phyloP scores from a whole-genome alignment of 2,888 invertebrate genomes.

The Folsomia candida region DNA sequence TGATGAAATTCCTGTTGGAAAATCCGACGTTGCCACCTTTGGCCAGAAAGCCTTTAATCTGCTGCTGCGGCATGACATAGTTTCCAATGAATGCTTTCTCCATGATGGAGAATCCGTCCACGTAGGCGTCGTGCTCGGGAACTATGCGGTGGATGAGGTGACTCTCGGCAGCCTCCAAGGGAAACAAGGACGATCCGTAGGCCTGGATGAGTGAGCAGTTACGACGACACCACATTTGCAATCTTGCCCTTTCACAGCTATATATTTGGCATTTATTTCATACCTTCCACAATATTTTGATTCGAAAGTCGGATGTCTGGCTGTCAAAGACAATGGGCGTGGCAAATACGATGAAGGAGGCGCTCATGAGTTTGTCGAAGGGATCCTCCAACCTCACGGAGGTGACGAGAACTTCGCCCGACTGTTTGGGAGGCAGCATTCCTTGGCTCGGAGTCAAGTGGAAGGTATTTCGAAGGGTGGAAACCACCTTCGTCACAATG shows the following conservation, averaged over 20 bases:
- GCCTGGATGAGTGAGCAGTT: constrained; percentile 18
- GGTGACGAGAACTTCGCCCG: not conserved
- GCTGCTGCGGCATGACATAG: not conserved
- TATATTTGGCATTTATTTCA: not conserved
- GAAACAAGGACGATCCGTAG: constrained; percentile 19
- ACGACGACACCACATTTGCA: not conserved
- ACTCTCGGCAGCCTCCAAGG: constrained; percentile 5
- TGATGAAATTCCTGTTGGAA: no score
- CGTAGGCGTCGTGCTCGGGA: constrained; percentile 14
- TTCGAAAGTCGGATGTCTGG: not conserved
- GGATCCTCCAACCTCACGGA: not conserved
- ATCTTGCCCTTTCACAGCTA: not conserved
- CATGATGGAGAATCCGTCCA: constrained; percentile 6
- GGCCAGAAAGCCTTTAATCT: no score
- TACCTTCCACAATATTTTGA: constrained; percentile 16
- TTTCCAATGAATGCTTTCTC: not conserved
- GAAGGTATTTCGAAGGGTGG: constrained; percentile 7
- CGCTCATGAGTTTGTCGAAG: not conserved
- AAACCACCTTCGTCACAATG: no score
- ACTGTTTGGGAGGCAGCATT: not conserved
- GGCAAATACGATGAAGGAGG: constrained; percentile 17
- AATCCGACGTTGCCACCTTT: no score
- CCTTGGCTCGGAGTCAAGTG: not conserved
- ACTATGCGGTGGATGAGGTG: constrained; percentile 12
- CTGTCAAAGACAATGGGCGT: constrained; percentile 18